Evolutionary conservation across 53 echinoderm and acorn worm genomes (phyloP).

Genomic region (Arbacia lixula): DNA sequence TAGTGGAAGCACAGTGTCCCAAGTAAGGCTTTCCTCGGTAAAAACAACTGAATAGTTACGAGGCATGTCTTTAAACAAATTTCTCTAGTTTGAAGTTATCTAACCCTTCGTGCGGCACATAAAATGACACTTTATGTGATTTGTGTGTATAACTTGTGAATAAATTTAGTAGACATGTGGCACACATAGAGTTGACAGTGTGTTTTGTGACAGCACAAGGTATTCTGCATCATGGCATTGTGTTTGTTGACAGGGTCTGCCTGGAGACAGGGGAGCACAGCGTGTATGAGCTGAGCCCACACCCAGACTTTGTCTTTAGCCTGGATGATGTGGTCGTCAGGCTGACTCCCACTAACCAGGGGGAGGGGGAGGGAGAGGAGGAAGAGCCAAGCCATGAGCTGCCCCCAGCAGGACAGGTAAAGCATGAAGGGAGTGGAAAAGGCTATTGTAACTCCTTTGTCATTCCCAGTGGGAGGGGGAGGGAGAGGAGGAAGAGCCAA

Average conservation of each 20-base stretch:
- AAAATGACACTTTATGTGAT: no score
- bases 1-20: no score
- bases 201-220: background rate
- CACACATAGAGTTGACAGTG: no score
- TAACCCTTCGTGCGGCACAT: no score
- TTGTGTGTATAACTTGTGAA: no score
- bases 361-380: slow-evolving; percentile 33
- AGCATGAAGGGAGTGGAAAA: background rate
- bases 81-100: no score
- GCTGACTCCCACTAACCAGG: slow-evolving; percentile 61
- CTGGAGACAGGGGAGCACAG: slow-evolving; percentile 72
- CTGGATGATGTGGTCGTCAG: slow-evolving; percentile 89
- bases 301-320: slow-evolving; percentile 93
- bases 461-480: slow-evolving; percentile 24
- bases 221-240: background rate
- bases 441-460: no score
- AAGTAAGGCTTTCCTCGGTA: no score
- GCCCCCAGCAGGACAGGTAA: slow-evolving; percentile 95
- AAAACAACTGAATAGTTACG: no score
- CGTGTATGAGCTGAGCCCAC: slow-evolving; percentile 90
- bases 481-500: slow-evolving; percentile 3
- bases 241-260: slow-evolving; percentile 4
- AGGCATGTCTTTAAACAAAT: no score
- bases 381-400: slow-evolving; percentile 17
- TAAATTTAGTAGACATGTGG: no score